Conservation (phyloP, 2,888 invertebrate genomes). For the Tinea semifulvella region DNA sequence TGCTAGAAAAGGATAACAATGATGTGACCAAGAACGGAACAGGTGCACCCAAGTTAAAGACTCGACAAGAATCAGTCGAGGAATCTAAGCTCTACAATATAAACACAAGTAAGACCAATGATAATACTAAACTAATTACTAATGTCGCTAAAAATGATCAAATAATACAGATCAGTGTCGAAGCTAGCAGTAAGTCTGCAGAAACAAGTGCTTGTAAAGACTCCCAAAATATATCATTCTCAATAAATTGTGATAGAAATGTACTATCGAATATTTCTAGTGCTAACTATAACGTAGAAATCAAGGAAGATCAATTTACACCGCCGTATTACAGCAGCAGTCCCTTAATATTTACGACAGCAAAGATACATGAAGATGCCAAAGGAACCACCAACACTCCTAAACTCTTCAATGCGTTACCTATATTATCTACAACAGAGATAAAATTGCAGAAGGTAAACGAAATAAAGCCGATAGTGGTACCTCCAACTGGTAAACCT, state of each 20-base stretch:
- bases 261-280: too few relatives aligned
- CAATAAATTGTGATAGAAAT: neutral
- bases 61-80: conserved; percentile 27
- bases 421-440: conserved; percentile 51
- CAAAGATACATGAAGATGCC: conserved; percentile 51
- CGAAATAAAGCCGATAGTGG: neutral
- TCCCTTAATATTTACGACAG: conserved; percentile 57
- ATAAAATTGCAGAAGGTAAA: neutral
- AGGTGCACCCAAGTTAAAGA: conserved; percentile 29
- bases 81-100: too few relatives aligned
- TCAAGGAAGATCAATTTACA: neutral
- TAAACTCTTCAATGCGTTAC: conserved; percentile 44
- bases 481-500: neutral
- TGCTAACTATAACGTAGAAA: neutral
- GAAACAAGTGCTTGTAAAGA: neutral
- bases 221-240: neutral
- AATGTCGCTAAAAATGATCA: neutral
- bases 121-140: neutral
- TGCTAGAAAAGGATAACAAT: conserved; percentile 40
- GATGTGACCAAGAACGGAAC: neutral
- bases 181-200: neutral
- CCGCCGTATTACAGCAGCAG: conserved; percentile 23
- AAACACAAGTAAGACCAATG: neutral
- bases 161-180: neutral
- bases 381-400: conserved; percentile 47